Evolutionary conservation across 2,797 vertebrate genomes (phyloP).

Genomic region (Phrynocephalus guinanensis): DNA sequence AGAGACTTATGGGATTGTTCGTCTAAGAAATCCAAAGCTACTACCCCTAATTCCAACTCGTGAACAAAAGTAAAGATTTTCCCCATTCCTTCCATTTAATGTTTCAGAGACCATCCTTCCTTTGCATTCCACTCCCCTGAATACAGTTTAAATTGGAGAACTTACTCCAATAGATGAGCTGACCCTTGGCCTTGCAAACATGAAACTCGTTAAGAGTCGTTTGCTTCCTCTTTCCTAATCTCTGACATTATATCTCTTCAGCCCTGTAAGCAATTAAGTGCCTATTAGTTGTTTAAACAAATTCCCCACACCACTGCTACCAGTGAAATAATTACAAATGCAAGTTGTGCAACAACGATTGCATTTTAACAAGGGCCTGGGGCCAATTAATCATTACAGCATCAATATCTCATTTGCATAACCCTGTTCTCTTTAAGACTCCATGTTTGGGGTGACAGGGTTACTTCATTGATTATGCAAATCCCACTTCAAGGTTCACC

Average conservation of each 20-base stretch:
- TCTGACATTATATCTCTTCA: constrained; percentile 67
- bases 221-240: constrained; percentile 60
- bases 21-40: too few species aligned
- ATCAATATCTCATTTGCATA: constrained; percentile 99
- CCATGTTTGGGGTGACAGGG: constrained; percentile 93
- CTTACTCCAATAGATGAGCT: constrained; percentile 46
- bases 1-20: too few species aligned
- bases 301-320: constrained; percentile 65
- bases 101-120: neutral
- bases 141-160: neutral
- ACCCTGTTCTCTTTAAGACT: constrained; percentile 95
- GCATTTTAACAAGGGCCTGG: constrained; percentile 94
- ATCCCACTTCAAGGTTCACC: constrained; percentile 89
- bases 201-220: constrained; percentile 53
- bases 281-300: constrained; percentile 91
- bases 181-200: neutral
- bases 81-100: neutral
- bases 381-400: constrained; percentile 95
- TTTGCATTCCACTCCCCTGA: neutral
- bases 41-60: neutral
- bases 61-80: neutral
- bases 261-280: constrained; percentile 78
- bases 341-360: constrained; percentile 88
- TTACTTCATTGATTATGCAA: constrained; percentile 98
- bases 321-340: constrained; percentile 92